Conservation (phyloP, 1,140 invertebrate genomes). For the Zaprionus lachaisei region DNA sequence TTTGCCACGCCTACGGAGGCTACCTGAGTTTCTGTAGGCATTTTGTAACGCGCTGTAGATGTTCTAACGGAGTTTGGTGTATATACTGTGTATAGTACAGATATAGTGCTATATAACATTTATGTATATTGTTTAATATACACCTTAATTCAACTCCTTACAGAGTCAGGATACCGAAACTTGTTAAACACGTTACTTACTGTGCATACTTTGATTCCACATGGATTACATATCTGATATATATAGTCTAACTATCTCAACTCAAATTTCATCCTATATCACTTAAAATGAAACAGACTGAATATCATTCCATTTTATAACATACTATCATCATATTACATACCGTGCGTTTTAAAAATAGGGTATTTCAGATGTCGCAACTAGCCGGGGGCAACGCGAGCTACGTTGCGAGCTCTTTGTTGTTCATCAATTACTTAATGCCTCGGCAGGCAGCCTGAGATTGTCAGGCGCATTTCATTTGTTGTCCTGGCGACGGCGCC, state of each 20-base stretch:
- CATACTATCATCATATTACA: background rate
- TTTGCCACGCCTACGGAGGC: background rate
- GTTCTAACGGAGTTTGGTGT: too few species aligned
- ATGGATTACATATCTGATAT: too few species aligned
- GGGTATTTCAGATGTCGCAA: background rate
- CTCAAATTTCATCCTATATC: background rate
- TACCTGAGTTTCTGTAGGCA: background rate
- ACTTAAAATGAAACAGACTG: background rate
- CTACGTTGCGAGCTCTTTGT: slow-evolving; percentile 13
- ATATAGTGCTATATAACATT: too few species aligned
- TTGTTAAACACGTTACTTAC: too few species aligned
- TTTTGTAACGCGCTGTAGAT: background rate
- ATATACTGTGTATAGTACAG: too few species aligned
- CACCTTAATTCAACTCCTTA: too few species aligned
- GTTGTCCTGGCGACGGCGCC: slow-evolving; percentile 40
- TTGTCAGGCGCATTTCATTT: slow-evolving; percentile 48
- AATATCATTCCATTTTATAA: background rate
- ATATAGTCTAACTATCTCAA: background rate
- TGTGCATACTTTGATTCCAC: too few species aligned
- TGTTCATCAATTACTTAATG: slow-evolving; percentile 52
- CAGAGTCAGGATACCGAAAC: too few species aligned
- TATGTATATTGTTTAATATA: too few species aligned
- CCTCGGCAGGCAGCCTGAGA: slow-evolving; percentile 39
- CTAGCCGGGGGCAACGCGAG: background rate
- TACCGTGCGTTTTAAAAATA: background rate